A percentile compares a stretch with the other conserved stretches of the same genome.
These are phyloP conservation scores for Berghia stephanieae DNA, from an alignment of 1,140 invertebrate genomes.

Conservation along the genomic window DNA sequence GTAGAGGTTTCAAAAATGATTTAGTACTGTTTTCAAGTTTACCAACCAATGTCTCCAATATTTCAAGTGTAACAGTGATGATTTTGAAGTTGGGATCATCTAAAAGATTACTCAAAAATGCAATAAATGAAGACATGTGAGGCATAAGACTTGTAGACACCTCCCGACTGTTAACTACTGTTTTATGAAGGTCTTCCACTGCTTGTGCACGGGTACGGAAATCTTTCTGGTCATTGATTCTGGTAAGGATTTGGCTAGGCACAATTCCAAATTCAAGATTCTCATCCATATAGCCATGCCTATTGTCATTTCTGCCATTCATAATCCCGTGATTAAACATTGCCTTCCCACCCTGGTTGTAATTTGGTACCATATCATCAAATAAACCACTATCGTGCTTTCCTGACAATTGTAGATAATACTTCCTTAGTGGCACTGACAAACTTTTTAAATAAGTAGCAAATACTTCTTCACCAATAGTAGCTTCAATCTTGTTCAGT, in stretches of 20 bases:
- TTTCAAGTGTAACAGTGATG: slow-evolving; percentile 71
- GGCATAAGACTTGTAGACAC: slow-evolving; percentile 68
- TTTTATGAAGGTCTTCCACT: slow-evolving; percentile 61
- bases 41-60: slow-evolving; percentile 67
- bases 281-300: slow-evolving; percentile 24
- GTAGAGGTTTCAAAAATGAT: slow-evolving; percentile 62
- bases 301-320: slow-evolving; percentile 25
- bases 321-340: neutral
- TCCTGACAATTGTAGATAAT: slow-evolving; percentile 57
- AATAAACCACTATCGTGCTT: slow-evolving; percentile 31
- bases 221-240: slow-evolving; percentile 64
- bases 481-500: slow-evolving; percentile 58
- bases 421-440: slow-evolving; percentile 53
- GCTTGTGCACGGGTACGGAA: slow-evolving; percentile 62
- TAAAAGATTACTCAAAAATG: slow-evolving; percentile 71
- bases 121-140: slow-evolving; percentile 74
- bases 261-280: slow-evolving; percentile 64
- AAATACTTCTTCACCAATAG: slow-evolving; percentile 61
- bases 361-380: slow-evolving; percentile 17
- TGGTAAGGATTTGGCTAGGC: slow-evolving; percentile 63
- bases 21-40: slow-evolving; percentile 58
- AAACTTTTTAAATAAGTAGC: slow-evolving; percentile 57
- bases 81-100: slow-evolving; percentile 73
- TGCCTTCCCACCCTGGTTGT: neutral
- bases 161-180: slow-evolving; percentile 51